Conservation (phyloP, 2,113 vertebrate species). For the Variabilichromis moorii region DNA sequence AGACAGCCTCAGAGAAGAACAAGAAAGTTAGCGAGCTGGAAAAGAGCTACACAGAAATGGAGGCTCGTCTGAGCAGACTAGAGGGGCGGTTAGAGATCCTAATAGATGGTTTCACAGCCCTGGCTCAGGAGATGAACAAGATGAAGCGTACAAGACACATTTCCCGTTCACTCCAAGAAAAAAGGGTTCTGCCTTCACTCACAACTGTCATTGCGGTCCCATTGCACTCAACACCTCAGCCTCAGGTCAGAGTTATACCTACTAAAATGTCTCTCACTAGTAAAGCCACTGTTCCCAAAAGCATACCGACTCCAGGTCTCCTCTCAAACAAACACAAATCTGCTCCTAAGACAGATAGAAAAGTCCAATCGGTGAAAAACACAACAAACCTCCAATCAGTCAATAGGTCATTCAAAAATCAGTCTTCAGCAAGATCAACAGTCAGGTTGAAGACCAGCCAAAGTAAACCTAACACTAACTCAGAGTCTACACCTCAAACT, state of each 20-base stretch:
- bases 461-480: background rate
- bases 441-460: conserved; percentile 6
- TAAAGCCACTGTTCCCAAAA: conserved; percentile 30
- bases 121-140: conserved; percentile 68
- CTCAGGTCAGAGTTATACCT: background rate
- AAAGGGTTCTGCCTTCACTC: background rate
- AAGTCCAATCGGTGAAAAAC: background rate
- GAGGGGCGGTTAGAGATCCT: conserved; percentile 67
- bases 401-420: background rate
- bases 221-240: background rate
- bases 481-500: background rate
- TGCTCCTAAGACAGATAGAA: background rate
- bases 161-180: conserved; percentile 22
- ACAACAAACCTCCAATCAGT: background rate
- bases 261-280: background rate
- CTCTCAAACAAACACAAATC: background rate
- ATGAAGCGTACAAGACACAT: conserved; percentile 48
- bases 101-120: conserved; percentile 67
- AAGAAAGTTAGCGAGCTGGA: conserved; percentile 37
- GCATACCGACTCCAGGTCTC: conserved; percentile 27
- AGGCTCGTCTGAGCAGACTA: conserved; percentile 49
- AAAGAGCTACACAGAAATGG: conserved; percentile 54
- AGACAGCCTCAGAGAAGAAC: conserved; percentile 16
- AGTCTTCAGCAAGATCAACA: background rate
- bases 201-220: background rate